Conservation (phyloP, 1,140 invertebrate genomes). For the Hydropsyche tenuis region DNA sequence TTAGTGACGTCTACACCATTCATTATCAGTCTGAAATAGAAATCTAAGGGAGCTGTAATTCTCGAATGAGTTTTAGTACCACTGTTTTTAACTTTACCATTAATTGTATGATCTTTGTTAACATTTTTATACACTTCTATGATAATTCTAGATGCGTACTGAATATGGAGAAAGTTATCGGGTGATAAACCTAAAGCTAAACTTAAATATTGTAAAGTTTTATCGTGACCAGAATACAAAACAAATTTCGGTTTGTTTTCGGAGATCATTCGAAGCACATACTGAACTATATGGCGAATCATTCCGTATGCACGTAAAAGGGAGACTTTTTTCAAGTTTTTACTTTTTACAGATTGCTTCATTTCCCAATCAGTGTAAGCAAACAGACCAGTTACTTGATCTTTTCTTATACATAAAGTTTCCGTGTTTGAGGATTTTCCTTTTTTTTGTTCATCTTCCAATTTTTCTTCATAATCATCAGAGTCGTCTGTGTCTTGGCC, state of each 20-base stretch:
- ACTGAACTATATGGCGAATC: slow-evolving; percentile 77
- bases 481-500: slow-evolving; percentile 59
- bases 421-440: slow-evolving; percentile 53
- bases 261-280: slow-evolving; percentile 79
- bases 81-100: slow-evolving; percentile 57
- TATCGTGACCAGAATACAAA: slow-evolving; percentile 90
- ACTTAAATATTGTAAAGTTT: slow-evolving; percentile 83
- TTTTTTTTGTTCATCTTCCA: slow-evolving; percentile 51
- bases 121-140: slow-evolving; percentile 79
- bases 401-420: slow-evolving; percentile 67
- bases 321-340: slow-evolving; percentile 69
- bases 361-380: slow-evolving; percentile 79
- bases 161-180: slow-evolving; percentile 64
- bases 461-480: slow-evolving; percentile 58
- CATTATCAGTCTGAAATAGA: slow-evolving; percentile 82
- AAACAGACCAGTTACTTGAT: slow-evolving; percentile 76
- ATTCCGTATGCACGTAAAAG: slow-evolving; percentile 79
- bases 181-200: slow-evolving; percentile 74
- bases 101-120: slow-evolving; percentile 62
- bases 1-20: slow-evolving; percentile 89
- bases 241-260: slow-evolving; percentile 80
- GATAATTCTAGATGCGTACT: slow-evolving; percentile 84
- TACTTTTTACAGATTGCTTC: slow-evolving; percentile 69
- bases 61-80: slow-evolving; percentile 48
- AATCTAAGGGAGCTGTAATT: slow-evolving; percentile 64